phyloP scores from a whole-genome alignment of 2,888 invertebrate species.

The Tanypteryx hageni region DNA sequence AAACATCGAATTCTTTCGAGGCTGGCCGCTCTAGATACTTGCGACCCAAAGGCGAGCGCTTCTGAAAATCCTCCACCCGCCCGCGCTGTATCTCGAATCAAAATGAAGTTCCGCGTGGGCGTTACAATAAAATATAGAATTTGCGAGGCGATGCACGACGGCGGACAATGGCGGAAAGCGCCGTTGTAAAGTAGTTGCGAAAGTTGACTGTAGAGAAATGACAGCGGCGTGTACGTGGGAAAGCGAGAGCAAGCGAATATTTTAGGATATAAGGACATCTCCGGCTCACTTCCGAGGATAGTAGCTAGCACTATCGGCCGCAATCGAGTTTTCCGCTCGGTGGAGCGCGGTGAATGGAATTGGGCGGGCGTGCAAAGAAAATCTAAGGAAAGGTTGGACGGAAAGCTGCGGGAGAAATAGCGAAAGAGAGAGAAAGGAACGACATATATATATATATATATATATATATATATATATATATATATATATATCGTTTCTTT shows the following conservation, averaged over 20 bases:
- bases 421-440: not conserved
- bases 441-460: no score
- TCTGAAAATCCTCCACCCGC: no score
- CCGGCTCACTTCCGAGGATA: conserved; percentile 20
- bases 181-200: not conserved
- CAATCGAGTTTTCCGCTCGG: conserved; percentile 61
- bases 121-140: no score
- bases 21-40: no score
- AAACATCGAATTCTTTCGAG: no score
- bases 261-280: conserved; percentile 25
- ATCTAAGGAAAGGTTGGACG: not conserved
- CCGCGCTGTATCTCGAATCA: no score
- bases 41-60: no score
- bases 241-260: not conserved
- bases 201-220: not conserved
- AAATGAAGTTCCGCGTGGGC: no score
- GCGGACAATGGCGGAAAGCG: no score
- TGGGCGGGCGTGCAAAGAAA: conserved; percentile 16
- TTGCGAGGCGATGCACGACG: no score
- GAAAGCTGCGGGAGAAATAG: not conserved
- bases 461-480: no score
- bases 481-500: no score
- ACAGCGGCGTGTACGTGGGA: not conserved
- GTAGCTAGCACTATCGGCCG: conserved; percentile 50
- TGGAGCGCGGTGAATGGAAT: conserved; percentile 35